These are phyloP conservation scores for Orthosia incerta DNA, from an alignment of 2,888 invertebrate species.

Conservation along the genomic window DNA sequence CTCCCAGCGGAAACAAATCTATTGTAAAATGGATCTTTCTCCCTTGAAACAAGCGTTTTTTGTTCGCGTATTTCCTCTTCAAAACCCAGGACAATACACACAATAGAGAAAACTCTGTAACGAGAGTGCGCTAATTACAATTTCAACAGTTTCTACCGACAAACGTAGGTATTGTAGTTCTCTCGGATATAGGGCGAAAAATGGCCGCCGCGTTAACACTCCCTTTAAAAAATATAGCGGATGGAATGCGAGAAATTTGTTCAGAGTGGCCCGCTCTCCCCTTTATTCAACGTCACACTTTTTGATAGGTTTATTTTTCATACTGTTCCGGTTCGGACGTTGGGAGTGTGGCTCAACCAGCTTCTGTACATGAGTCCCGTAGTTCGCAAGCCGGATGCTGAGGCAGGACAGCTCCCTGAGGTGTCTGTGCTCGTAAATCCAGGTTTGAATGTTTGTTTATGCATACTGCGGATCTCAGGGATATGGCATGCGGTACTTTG, in stretches of 20 bases:
- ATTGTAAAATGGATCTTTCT: constrained; percentile 47
- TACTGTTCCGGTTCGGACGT: constrained; percentile 41
- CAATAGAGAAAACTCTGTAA: constrained; percentile 49
- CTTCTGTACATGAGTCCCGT: constrained; percentile 62
- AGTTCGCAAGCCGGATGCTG: constrained; percentile 52
- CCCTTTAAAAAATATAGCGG: constrained; percentile 44
- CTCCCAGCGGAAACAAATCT: constrained; percentile 43
- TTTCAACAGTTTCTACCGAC: constrained; percentile 48
- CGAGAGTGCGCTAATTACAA: constrained; percentile 56
- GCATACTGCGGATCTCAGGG: constrained; percentile 65
- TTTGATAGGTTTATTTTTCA: constrained; percentile 64
- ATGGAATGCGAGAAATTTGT: constrained; percentile 50
- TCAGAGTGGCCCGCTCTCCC: constrained; percentile 43
- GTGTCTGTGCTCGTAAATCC: constrained; percentile 74
- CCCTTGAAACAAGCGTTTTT: constrained; percentile 36
- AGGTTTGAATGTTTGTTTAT: constrained; percentile 73
- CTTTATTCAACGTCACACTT: constrained; percentile 63
- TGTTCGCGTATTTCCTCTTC: constrained; percentile 32
- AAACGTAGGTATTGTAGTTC: constrained; percentile 49
- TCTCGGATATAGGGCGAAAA: constrained; percentile 46
- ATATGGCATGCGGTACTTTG: constrained; percentile 48
- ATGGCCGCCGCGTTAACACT: constrained; percentile 44
- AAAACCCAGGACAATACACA: constrained; percentile 39
- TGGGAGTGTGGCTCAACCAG: constrained; percentile 57
- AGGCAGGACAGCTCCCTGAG: constrained; percentile 67